Percentiles rank a stretch among this genome's conserved stretches.
Conservation (phyloP, 2,888 invertebrate genomes). For the Dasypolia templi region DNA sequence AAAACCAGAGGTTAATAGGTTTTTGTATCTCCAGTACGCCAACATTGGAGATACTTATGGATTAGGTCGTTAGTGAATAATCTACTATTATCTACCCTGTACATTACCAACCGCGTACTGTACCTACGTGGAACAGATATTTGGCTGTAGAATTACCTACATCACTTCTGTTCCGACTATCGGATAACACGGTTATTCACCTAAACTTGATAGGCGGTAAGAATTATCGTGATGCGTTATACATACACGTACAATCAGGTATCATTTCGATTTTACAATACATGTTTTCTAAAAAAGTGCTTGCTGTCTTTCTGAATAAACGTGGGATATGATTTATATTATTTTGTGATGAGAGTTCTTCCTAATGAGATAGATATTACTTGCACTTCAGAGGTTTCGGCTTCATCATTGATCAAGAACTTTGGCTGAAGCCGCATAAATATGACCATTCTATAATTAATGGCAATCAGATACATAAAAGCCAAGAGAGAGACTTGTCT, state of each 20-base stretch:
- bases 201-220: slow-evolving; percentile 23
- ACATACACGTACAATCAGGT: neutral
- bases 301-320: neutral
- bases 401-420: neutral
- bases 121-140: neutral
- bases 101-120: neutral
- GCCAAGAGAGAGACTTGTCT: neutral
- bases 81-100: too few species aligned
- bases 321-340: neutral
- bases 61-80: too few species aligned
- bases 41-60: too few species aligned
- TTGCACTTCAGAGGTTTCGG: slow-evolving; percentile 25
- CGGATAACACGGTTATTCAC: slow-evolving; percentile 23
- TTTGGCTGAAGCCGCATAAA: neutral
- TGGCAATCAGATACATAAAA: slow-evolving; percentile 8
- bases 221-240: slow-evolving; percentile 6
- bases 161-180: slow-evolving; percentile 17
- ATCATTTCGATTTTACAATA: neutral
- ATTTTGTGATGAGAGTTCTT: neutral
- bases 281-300: neutral
- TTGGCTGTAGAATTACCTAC: slow-evolving; percentile 8
- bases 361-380: slow-evolving; percentile 14
- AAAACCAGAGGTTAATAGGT: too few species aligned
- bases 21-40: too few species aligned
- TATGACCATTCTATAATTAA: slow-evolving; percentile 6